Base-by-base conservation (phyloP, 2,797 vertebrate species). In the Huso huso region DNA sequence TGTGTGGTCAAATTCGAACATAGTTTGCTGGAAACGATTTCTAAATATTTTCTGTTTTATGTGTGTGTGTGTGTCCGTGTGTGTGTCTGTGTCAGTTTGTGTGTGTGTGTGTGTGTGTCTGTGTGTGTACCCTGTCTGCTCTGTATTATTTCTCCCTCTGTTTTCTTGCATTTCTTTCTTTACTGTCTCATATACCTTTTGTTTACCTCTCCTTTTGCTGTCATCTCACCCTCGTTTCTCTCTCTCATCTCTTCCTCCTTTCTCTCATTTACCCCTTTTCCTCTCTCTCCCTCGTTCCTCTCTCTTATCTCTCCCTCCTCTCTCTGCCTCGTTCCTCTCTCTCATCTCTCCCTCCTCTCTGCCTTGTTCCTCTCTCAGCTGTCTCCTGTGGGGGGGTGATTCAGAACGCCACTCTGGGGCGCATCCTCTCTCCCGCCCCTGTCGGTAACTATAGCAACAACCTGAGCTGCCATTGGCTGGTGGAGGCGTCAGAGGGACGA, bases 391-490 rank as follows among this genome's bases (percentile, higher is more conserved):
- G 94, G 50, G 93, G 93, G 52, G 90, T 88, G 75, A 90, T 95
- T 75, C 89, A 88, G 71, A 95, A 95, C 15, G 93, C 94, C 11
- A 93, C 93, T 0, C 87, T 95, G 70, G 94, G 94, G 8, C 91
- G 91, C 8, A 93, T 96, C 2, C 87, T 94, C 69, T 93, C 93
- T 63, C 94, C 94, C 11, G 87, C 88, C 5, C 87, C 86, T 63
- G 78, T 82, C 61, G 81, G 84, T 78, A 91, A 89, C 88, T 93
- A 83, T 76, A 93, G 81, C 72, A 89, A 84, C 72, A 96, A 95
- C 78, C 84, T 95, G 68, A 96, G 91, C 78, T 96, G 94, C 77
- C 92, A 93, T 18, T 96, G 94, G 94, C 82, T 95, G 67, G 89
- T 96, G 48, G 94, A 95, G 82, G 92, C 94, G 57, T 89, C 89